phyloP scores from a whole-genome alignment of 2,113 vertebrate species.

The Catharus fuscescens region DNA sequence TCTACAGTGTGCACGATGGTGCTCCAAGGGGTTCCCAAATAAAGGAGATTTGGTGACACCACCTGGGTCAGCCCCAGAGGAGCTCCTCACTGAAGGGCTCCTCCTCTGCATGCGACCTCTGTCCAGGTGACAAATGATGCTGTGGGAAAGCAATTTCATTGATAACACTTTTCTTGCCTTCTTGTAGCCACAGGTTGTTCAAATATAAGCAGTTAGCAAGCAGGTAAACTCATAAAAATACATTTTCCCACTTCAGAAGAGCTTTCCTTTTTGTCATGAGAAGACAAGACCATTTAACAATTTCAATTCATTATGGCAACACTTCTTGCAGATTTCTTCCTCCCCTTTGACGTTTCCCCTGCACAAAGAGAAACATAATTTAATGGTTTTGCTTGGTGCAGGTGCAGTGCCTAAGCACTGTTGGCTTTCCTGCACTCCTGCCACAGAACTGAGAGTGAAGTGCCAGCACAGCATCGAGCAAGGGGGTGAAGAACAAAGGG shows the following conservation, averaged over 20 bases:
- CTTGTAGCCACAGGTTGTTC: neutral
- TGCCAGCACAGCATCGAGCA: neutral
- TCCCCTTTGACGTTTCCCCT: neutral
- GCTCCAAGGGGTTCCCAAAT: neutral
- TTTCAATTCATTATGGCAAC: neutral
- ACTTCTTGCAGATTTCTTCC: neutral
- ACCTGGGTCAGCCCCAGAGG: accelerated
- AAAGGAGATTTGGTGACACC: neutral
- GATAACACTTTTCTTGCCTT: neutral
- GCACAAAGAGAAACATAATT: neutral
- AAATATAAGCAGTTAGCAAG: neutral
- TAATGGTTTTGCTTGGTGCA: constrained; percentile 15
- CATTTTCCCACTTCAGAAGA: neutral
- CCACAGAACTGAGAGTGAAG: neutral
- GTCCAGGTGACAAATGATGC: neutral
- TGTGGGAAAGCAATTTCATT: neutral
- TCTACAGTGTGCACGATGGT: accelerated
- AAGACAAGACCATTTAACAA: neutral
- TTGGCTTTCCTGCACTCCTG: neutral
- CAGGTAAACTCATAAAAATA: neutral
- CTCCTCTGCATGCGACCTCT: neutral
- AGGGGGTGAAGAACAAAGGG: neutral
- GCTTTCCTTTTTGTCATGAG: neutral
- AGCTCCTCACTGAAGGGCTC: neutral
- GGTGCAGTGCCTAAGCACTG: constrained; percentile 16